Evolutionary conservation across 2,113 vertebrate genomes (phyloP), one percentile per base, ranked within the genome.

Genomic region (Varanus salvator): DNA sequence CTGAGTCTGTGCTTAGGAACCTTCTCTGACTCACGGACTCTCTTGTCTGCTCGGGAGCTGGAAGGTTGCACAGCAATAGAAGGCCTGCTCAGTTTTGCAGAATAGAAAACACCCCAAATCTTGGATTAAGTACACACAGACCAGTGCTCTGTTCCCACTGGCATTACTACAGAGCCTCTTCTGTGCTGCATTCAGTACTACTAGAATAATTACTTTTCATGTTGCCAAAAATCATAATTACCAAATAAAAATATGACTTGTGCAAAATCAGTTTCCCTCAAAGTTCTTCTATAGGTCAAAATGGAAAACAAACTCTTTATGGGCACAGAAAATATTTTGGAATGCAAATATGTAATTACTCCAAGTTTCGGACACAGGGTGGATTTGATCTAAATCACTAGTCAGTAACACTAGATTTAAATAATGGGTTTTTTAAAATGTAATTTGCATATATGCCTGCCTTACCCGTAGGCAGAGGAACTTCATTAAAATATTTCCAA

Each of bases 1-100:
- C 82, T n/a, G 80, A 21, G 17, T 84, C 2, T 48, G 69, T n/a
- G 2, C 0, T 50, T 69, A 19, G 19, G 80, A 31, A 38, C 27
- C 83, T 44, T 23, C 66, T 44, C 5, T 83, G 88, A n/a, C 52
- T 52, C 29, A 86, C 48, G 1, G 66, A 52, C 83, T 54, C 84
- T 50, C 34, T n/a, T 77, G 64, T 87, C 75, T 77, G 84, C 82
- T n/a, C 60, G 69, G 89, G 88, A 80, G 89, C 97, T 97, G 92
- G 31, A 92, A 77, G 74, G 8, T 90, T 89, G 6, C 0, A 64
- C 60, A 52, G 48, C 25, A 2, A 23, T 48, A 48, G 9, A 84
- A 69, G n/a, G 27, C 69, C 44, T 78, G 64, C 60, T 83, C 60
- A 64, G 8, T 57, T 21, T 34, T 80, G 50, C 14, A 80, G 44